Percentiles rank a stretch among this genome's conserved stretches.
Conservation (phyloP, 2,113 vertebrate genomes). For the Genyomyrus donnyi region DNA sequence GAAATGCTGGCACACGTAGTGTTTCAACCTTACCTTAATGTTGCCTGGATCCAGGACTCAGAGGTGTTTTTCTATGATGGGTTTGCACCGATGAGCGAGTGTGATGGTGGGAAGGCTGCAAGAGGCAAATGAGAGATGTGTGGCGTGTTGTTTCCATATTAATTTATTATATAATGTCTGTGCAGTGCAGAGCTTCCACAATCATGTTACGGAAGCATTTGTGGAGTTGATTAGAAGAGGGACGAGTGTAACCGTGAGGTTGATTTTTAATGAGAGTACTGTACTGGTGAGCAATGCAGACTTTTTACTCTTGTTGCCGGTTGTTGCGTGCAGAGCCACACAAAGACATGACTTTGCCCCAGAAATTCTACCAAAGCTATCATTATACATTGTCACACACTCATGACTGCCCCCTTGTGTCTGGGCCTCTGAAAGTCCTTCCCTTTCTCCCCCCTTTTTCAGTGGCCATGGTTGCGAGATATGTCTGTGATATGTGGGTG, state of each 20-base stretch:
- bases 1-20: neutral
- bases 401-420: neutral
- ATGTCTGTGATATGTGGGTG: neutral
- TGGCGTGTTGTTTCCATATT: neutral
- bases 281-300: neutral
- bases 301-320: neutral
- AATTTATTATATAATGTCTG: neutral
- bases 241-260: neutral
- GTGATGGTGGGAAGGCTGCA: neutral
- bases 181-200: neutral
- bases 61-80: neutral
- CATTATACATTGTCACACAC: neutral
- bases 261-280: neutral
- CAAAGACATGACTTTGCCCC: neutral
- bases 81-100: neutral
- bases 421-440: neutral
- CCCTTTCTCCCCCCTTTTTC: neutral
- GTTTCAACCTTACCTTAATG: neutral
- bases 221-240: neutral
- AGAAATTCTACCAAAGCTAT: neutral
- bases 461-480: neutral
- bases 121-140: neutral
- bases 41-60: neutral
- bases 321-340: neutral
- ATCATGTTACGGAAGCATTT: neutral